Evolutionary conservation across 2,888 invertebrate species (phyloP), one percentile per base, ranked within the genome.

Genomic region (Kryphioiulus occultus): DNA sequence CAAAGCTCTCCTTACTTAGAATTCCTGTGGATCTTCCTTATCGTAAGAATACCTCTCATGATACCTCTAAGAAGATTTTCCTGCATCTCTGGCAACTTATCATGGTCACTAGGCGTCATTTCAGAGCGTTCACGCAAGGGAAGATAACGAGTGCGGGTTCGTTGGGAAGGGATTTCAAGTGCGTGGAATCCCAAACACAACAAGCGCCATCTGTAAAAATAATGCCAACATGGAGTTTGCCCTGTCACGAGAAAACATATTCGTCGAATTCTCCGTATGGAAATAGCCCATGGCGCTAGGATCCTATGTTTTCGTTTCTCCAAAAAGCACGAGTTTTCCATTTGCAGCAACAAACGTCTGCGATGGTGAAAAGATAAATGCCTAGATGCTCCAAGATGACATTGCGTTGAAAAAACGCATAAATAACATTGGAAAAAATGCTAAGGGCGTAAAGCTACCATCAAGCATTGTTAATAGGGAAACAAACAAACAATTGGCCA

Each of bases 201-300:
- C 78, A 78, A 78, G 78, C 78, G 1, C 78, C 78, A 78, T 30
- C 78, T 78, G 78, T 78, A 78, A 30, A 78, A 78, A 78, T 78
- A 78, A 78, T 30, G 30, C 78, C 17, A 78, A 78, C 78, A 78
- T 78, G 78, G 78, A 26, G 78, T 22, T 30, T 78, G 17, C 26
- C n/a, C 22, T 30, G 78, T 26, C 30, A 15, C 3, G 78, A 78
- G 78, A 78, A n/a, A n/a, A 78, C 15, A 78, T 78, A 30, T 78
- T 78, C 22, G 7, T 22, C 26, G 78, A 78, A 30, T 26, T 30
- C 22, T 78, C 30, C 78, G 30, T 78, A 78, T 78, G 78, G 78
- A 78, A 78, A 78, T 78, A 78, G 78, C 78, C 78, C 9, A 2
- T 78, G 78, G 78, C 30, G 12, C 15, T 78, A 30, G 15, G 10